Conservation (phyloP, 2,888 invertebrate genomes). For the Digitonthophagus gazella region DNA sequence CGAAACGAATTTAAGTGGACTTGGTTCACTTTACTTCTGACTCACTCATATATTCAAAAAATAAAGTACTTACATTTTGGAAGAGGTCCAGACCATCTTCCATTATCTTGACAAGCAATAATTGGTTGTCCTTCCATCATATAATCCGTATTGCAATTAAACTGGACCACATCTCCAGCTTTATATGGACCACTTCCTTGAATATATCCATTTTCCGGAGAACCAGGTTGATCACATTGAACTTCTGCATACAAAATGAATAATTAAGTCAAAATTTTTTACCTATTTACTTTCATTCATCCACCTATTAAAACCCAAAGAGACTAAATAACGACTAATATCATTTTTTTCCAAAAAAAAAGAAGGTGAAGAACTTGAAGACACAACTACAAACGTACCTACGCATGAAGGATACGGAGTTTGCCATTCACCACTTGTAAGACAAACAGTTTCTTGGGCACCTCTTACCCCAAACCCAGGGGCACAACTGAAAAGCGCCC, state of each 20-base stretch:
- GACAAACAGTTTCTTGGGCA: constrained; percentile 70
- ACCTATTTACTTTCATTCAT: neutral
- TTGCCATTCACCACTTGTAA: constrained; percentile 78
- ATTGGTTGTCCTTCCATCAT: constrained; percentile 91
- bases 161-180: constrained; percentile 82
- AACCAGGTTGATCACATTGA: constrained; percentile 71
- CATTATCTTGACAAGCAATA: constrained; percentile 84
- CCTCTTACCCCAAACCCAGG: constrained; percentile 76
- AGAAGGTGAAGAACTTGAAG: neutral
- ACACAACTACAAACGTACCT: constrained; percentile 53
- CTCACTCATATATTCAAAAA: too few species aligned
- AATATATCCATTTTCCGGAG: constrained; percentile 76
- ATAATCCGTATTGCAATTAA: constrained; percentile 83
- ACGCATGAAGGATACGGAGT: constrained; percentile 72
- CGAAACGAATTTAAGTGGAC: too few species aligned
- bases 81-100: constrained; percentile 78
- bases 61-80: constrained; percentile 68
- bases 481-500: constrained; percentile 77
- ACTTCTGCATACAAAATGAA: constrained; percentile 59
- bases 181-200: constrained; percentile 76
- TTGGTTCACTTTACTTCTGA: too few species aligned
- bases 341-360: too few species aligned
- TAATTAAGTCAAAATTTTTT: neutral
- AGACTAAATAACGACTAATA: neutral
- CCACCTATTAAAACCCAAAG: neutral